These are phyloP conservation scores for Lochmaea capreae DNA, from an alignment of 2,888 invertebrate genomes.

Conservation along the genomic window DNA sequence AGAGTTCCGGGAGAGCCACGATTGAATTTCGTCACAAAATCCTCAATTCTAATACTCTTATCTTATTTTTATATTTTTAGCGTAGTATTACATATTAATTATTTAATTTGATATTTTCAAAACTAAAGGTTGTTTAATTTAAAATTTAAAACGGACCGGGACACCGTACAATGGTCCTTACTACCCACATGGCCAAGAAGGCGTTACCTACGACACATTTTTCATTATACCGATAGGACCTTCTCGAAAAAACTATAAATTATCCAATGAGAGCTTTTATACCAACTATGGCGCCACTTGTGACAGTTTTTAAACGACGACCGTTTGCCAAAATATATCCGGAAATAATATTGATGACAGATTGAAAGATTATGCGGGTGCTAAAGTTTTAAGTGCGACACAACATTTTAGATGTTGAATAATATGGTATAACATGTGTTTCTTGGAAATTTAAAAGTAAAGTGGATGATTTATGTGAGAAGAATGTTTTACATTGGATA, in stretches of 20 bases:
- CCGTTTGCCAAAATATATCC: constrained; percentile 27
- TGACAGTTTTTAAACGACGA: constrained; percentile 24
- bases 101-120: background rate
- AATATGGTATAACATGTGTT: constrained; percentile 30
- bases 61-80: too few species aligned
- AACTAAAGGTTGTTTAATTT: background rate
- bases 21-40: too few species aligned
- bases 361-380: constrained; percentile 27
- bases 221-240: constrained; percentile 16
- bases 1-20: too few species aligned
- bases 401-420: constrained; percentile 11
- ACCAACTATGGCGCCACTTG: constrained; percentile 27
- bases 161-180: constrained; percentile 21
- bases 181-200: constrained; percentile 37
- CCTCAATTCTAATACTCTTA: too few species aligned
- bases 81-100: too few species aligned
- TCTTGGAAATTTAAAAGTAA: constrained; percentile 14
- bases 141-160: constrained; percentile 7
- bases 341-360: constrained; percentile 29
- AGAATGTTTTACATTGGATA: background rate
- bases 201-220: constrained; percentile 42
- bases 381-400: constrained; percentile 14
- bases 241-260: constrained; percentile 32
- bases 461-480: constrained; percentile 25
- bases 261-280: constrained; percentile 19